Percentiles rank a stretch among this genome's conserved stretches.
Conservation (phyloP, 1,140 invertebrate genomes). For the Drosophila subpulchrella region DNA sequence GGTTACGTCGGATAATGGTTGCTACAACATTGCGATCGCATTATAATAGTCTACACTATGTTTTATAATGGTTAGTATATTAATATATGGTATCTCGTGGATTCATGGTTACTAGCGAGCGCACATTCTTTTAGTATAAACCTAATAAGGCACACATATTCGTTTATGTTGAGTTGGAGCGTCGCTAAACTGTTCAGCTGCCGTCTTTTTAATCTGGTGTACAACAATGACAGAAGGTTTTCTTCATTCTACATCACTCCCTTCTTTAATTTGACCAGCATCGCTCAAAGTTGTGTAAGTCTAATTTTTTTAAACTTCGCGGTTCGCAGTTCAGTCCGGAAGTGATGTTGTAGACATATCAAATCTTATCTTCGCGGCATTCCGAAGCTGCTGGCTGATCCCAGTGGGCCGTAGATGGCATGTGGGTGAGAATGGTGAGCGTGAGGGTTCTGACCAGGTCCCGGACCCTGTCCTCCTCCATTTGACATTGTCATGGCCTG, state of each 20-base stretch:
- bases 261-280: constrained; percentile 79
- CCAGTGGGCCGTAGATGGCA: constrained; percentile 71
- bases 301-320: constrained; percentile 8
- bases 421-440: constrained; percentile 48
- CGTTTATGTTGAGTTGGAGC: constrained; percentile 63
- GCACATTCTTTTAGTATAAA: constrained; percentile 74
- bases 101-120: constrained; percentile 24
- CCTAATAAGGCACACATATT: constrained; percentile 84
- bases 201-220: constrained; percentile 24
- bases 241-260: constrained; percentile 23
- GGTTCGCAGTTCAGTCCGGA: not conserved
- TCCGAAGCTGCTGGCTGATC: constrained; percentile 75
- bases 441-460: constrained; percentile 28
- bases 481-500: constrained; percentile 57
- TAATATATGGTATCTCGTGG: constrained; percentile 19
- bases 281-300: constrained; percentile 64
- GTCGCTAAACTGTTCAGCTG: constrained; percentile 16
- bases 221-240: constrained; percentile 11
- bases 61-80: constrained; percentile 45
- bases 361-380: constrained; percentile 77
- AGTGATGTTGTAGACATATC: not conserved
- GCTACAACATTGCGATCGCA: constrained; percentile 47
- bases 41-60: constrained; percentile 70
- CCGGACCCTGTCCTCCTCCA: constrained; percentile 33
- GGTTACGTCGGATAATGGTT: constrained; percentile 23